A percentile compares a stretch with the other conserved stretches of the same genome.
Conservation (phyloP, 2,113 vertebrate species). For the Cavia aperea region DNA sequence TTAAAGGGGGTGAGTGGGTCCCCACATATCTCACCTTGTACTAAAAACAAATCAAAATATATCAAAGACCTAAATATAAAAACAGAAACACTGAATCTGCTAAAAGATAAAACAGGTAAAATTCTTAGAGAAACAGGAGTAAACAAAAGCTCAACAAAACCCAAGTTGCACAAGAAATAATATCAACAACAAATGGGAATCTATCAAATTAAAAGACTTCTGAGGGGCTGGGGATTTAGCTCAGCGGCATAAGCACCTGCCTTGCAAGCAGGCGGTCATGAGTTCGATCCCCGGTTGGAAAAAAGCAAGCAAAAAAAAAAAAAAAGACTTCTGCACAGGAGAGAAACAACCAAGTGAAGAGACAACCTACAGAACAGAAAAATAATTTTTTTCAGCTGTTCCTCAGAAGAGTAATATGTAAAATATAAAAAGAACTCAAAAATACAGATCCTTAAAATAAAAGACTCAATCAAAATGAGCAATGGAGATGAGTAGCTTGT, state of each 20-base stretch:
- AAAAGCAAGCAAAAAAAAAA: no score
- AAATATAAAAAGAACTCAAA: not conserved
- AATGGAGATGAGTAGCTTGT: not conserved
- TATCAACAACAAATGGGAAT: not conserved
- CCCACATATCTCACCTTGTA: not conserved
- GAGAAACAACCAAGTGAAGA: not conserved
- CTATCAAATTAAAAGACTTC: not conserved
- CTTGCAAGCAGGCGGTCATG: no score
- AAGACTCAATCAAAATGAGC: not conserved
- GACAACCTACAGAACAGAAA: not conserved
- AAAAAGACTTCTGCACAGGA: not conserved
- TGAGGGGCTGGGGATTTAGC: no score
- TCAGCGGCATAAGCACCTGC: no score
- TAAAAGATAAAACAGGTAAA: not conserved
- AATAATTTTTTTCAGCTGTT: not conserved
- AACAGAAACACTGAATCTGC: not conserved
- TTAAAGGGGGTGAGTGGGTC: not conserved
- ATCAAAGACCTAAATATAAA: not conserved
- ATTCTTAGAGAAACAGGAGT: not conserved
- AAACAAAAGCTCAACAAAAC: not conserved
- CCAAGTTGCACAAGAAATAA: not conserved
- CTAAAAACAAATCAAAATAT: not conserved
- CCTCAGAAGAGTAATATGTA: not conserved
- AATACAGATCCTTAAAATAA: not conserved
- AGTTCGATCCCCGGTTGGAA: no score